phyloP scores from a whole-genome alignment of 2,113 vertebrate species.

The Struthio camelus region DNA sequence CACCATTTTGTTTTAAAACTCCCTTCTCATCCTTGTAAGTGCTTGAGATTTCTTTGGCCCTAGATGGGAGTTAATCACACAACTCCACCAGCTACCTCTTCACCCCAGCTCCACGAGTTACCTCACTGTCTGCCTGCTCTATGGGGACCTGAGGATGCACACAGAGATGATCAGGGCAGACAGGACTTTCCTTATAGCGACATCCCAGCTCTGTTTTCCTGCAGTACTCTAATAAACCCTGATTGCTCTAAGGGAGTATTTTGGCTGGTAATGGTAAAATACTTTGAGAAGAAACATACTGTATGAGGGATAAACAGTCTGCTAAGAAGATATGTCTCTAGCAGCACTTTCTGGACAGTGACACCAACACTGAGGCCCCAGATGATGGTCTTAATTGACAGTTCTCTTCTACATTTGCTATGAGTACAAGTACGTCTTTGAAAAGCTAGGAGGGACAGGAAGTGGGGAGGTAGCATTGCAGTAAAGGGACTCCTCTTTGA shows the following conservation, averaged over 20 bases:
- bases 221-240: neutral
- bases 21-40: fast-evolving
- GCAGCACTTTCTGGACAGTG: neutral
- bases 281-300: neutral
- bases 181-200: neutral
- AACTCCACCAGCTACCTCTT: neutral
- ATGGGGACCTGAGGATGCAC: neutral
- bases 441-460: neutral
- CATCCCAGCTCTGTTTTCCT: neutral
- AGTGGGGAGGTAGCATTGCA: neutral
- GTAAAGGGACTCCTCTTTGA: neutral
- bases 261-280: neutral
- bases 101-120: fast-evolving
- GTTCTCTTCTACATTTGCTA: neutral
- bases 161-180: neutral
- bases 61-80: neutral
- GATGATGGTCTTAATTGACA: neutral
- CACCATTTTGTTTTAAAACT: neutral
- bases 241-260: neutral
- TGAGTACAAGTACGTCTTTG: fast-evolving
- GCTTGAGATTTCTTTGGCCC: neutral
- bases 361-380: neutral
- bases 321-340: neutral
- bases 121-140: neutral
- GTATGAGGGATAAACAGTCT: neutral